Conservation (phyloP, 2,888 invertebrate species). For the Epinotia nisella region DNA sequence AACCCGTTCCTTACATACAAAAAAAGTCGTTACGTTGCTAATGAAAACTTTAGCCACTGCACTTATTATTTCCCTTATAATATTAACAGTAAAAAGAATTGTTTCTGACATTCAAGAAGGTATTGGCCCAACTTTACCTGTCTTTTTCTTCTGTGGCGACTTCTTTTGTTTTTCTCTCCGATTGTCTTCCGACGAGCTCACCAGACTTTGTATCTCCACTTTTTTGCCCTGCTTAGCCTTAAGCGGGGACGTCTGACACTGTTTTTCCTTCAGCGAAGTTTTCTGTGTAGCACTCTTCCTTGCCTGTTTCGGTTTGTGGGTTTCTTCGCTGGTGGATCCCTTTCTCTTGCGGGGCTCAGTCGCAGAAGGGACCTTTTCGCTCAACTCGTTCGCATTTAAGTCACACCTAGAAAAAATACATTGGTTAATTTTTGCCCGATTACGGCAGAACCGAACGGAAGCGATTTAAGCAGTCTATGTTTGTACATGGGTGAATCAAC, state of each 20-base stretch:
- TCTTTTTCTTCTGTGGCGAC: constrained; percentile 9
- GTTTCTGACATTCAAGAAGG: no score
- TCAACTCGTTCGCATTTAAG: constrained; percentile 20
- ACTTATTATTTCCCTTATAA: no score
- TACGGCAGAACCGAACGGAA: no score
- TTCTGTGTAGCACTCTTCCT: neutral
- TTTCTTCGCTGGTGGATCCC: constrained; percentile 12
- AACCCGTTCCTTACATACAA: no score
- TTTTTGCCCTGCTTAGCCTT: neutral
- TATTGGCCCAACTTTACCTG: neutral
- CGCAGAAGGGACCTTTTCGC: neutral
- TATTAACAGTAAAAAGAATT: no score
- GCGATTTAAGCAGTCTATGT: no score
- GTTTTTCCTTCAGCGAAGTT: neutral
- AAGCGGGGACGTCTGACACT: neutral
- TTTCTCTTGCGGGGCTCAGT: constrained; percentile 8
- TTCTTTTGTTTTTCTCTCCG: neutral
- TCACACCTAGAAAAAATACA: constrained; percentile 25
- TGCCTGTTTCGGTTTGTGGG: neutral
- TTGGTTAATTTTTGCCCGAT: neutral
- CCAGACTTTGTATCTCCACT: neutral
- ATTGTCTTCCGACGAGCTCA: neutral
- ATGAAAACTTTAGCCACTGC: no score
- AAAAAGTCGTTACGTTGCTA: no score
- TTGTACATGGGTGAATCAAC: no score